Base-by-base conservation (phyloP, 1,140 invertebrate species). In the Pentalonia nigronervosa region DNA sequence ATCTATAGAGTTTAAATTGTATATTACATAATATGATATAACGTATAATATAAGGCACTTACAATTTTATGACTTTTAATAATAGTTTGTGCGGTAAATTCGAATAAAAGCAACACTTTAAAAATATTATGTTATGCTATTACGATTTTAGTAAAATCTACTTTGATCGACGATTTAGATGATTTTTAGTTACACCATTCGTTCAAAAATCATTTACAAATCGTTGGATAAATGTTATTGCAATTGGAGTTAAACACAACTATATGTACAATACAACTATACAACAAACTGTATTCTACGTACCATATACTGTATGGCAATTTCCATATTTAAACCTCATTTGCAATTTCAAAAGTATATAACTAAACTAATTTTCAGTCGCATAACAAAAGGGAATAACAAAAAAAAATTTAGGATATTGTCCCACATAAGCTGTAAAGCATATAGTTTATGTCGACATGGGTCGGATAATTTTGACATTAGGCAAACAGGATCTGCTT, bases 391-490 rank as follows among this genome's bases (percentile, higher is more conserved):
- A 53, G 25, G 84, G 21, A 14, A 86, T 86, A 45, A 23, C 2
- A 14, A 41, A 45, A 88, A 87, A 34, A 89, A 50, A 25, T 21
- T 36, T 48, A 11, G 21, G 9, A 89, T 56, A 56, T 56, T 4
- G n/a, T 89, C 23, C 50, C 17, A 48, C 23, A 25, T 89, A 56
- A 56, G 48, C 48, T 89, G 21, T 41, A 89, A 56, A 56, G 20
- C 23, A 53, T 53, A 56, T 53, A 56, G 50, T 89, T 88, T 25
- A 88, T 47, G 67, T 83, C 47, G 76, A 92, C 67, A 81, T 83
- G n/a, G 30, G 60, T 92, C 23, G 34, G 76, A 92, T 92, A n/a
- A 92, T 92, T 92, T 92, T 92, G 30, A 92, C n/a, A 92, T 92
- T 92, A 92, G 34, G 34, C 9, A 8, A 89, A 89, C 34, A 56